Evolutionary conservation across 2,797 vertebrate genomes (phyloP).

Genomic region (Muraenolepis orangiensis): DNA sequence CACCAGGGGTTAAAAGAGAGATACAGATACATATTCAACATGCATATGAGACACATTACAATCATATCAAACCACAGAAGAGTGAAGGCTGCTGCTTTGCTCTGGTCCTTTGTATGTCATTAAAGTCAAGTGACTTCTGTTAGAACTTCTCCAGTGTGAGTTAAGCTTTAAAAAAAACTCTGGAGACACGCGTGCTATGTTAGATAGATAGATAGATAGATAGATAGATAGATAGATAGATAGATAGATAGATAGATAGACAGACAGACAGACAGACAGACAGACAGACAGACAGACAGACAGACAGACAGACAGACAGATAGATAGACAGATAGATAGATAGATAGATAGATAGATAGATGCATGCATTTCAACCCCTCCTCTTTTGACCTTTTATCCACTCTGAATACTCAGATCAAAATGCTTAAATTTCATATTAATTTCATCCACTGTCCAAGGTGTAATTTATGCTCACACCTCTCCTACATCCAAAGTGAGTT

Average conservation of each 20-base stretch:
- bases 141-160: neutral
- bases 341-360: too few species aligned
- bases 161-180: slow-evolving; percentile 59
- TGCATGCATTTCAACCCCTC: slow-evolving; percentile 70
- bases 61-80: neutral
- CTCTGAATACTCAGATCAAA: slow-evolving; percentile 68
- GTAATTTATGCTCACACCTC: slow-evolving; percentile 68
- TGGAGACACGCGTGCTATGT: too few species aligned
- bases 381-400: slow-evolving; percentile 58
- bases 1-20: neutral
- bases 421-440: slow-evolving; percentile 69
- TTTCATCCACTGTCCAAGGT: slow-evolving; percentile 63
- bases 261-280: too few species aligned
- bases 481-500: slow-evolving; percentile 43
- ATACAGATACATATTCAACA: neutral
- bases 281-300: too few species aligned
- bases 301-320: too few species aligned
- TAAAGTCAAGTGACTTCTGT: neutral
- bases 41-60: too few species aligned
- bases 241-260: too few species aligned
- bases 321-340: too few species aligned
- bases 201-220: too few species aligned
- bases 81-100: neutral
- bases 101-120: neutral
- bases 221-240: too few species aligned